These are phyloP conservation scores for Drosophila mimica DNA, from an alignment of 2,888 invertebrate genomes.

Conservation along the genomic window DNA sequence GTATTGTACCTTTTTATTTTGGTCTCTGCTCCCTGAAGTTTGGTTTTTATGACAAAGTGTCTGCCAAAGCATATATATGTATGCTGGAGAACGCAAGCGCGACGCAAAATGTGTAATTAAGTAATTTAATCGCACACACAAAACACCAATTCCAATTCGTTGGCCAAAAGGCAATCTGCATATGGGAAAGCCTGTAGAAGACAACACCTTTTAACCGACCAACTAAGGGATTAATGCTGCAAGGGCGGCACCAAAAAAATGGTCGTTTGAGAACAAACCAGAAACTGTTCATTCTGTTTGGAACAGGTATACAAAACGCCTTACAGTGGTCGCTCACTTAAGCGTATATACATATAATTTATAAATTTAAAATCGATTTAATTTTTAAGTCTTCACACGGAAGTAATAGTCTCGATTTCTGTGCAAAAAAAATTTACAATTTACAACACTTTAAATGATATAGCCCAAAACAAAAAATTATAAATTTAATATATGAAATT, in stretches of 20 bases:
- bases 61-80: background rate
- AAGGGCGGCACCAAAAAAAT: background rate
- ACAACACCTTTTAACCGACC: conserved; percentile 65
- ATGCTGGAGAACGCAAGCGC: conserved; percentile 14
- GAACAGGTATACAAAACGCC: background rate
- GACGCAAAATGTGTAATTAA: conserved; percentile 5
- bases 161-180: conserved; percentile 62
- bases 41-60: background rate
- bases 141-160: background rate
- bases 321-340: background rate
- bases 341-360: background rate
- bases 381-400: background rate
- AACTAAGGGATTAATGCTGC: background rate
- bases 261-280: background rate
- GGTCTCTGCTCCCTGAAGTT: conserved; percentile 4
- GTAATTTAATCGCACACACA: background rate
- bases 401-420: background rate
- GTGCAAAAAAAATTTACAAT: background rate
- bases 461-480: background rate
- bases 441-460: background rate
- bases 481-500: background rate
- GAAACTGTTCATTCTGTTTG: background rate
- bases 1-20: conserved; percentile 12
- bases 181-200: conserved; percentile 65
- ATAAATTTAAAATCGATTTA: background rate